These are phyloP conservation scores for Leptocoma aspasia DNA, from an alignment of 2,113 vertebrate species.

Conservation along the genomic window DNA sequence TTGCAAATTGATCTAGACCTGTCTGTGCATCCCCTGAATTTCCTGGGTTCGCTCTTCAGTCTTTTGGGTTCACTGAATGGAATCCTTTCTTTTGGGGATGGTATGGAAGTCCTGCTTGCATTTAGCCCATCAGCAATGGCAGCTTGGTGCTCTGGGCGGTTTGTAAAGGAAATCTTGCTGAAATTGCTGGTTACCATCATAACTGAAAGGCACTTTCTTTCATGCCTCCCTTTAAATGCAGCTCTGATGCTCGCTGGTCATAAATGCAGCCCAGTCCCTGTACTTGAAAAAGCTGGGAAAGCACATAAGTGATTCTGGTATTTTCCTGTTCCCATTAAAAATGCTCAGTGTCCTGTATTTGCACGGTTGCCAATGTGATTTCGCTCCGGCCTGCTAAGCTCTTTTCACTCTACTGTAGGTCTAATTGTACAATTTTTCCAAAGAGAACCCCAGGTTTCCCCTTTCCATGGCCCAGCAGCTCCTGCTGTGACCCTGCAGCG, in stretches of 20 bases:
- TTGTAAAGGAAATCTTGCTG: neutral
- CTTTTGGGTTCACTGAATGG: neutral
- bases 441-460: neutral
- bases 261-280: neutral
- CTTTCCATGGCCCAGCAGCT: neutral
- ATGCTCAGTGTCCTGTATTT: neutral
- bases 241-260: neutral
- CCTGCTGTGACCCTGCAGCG: neutral
- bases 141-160: neutral
- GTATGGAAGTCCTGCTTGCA: neutral
- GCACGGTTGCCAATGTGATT: neutral
- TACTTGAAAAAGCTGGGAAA: neutral
- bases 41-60: neutral
- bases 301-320: neutral
- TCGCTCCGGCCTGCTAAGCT: neutral
- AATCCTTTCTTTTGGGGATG: neutral
- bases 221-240: neutral
- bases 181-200: neutral
- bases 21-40: neutral
- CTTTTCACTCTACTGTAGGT: slow-evolving; percentile 17
- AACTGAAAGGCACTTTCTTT: neutral
- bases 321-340: neutral
- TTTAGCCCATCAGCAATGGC: neutral
- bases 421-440: neutral
- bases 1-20: neutral